A percentile compares a stretch with the other conserved stretches of the same genome.
Evolutionary conservation across 2,797 vertebrate genomes (phyloP).

Genomic region (Erithacus rubecula): DNA sequence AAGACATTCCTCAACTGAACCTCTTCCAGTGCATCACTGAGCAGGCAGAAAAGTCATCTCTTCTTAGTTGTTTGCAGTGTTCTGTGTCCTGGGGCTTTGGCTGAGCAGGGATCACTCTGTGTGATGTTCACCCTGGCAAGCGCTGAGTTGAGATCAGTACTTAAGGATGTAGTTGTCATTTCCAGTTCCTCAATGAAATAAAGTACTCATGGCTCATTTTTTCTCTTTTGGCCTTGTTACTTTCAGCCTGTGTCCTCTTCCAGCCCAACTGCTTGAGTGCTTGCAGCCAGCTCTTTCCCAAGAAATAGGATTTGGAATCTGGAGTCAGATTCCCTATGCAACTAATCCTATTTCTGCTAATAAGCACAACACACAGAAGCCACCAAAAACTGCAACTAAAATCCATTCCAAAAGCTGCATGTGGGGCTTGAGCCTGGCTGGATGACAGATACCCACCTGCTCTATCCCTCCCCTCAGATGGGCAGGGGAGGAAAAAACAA

Average conservation of each 20-base stretch:
- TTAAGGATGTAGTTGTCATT: background rate
- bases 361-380: background rate
- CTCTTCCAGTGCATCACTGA: background rate
- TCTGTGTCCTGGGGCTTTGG: background rate
- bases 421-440: background rate
- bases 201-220: background rate
- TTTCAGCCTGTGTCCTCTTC: background rate
- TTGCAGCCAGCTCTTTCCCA: background rate
- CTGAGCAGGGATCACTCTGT: background rate
- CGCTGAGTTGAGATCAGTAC: background rate
- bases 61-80: background rate
- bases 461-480: background rate
- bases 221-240: background rate
- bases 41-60: background rate
- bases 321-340: background rate
- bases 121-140: background rate
- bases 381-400: background rate
- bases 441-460: background rate
- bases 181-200: background rate
- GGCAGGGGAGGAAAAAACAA: background rate
- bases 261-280: background rate
- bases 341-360: background rate
- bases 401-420: background rate
- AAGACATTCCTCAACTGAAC: constrained; percentile 6
- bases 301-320: background rate